A percentile compares a stretch with the other conserved stretches of the same genome.
Evolutionary conservation across 2,888 invertebrate genomes (phyloP).

Genomic region (Drosophila dives): DNA sequence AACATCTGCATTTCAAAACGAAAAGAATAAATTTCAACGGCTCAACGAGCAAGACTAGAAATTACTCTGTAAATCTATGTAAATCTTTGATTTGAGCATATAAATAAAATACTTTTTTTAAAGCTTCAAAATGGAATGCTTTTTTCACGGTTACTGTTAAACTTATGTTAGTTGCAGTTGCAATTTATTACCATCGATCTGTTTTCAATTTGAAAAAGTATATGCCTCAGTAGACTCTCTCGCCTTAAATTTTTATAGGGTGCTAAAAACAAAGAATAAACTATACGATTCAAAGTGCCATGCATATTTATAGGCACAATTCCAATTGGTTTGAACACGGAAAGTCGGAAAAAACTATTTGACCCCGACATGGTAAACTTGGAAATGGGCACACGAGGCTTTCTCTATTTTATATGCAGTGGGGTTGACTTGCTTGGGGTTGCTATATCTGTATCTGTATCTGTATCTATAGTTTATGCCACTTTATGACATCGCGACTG

Average conservation of each 20-base stretch:
- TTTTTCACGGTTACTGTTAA: not conserved
- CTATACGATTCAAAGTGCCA: constrained; percentile 38
- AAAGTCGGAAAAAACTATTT: constrained; percentile 65
- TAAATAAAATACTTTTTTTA: not conserved
- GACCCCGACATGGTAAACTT: constrained; percentile 81
- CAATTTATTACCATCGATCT: not conserved
- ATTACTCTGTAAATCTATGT: constrained; percentile 2
- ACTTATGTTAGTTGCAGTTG: not conserved
- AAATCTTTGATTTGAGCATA: no score
- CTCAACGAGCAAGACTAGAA: not conserved
- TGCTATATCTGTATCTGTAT: constrained; percentile 13
- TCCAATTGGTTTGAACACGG: constrained; percentile 69
- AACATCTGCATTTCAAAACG: constrained; percentile 5
- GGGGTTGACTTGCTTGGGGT: not conserved
- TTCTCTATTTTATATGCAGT: constrained; percentile 39
- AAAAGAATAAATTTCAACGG: not conserved
- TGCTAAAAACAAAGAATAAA: not conserved
- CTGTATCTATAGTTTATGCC: constrained; percentile 41
- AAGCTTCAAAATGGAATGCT: not conserved
- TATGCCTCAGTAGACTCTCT: not conserved
- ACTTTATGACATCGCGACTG: constrained; percentile 58
- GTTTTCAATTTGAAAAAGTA: not conserved
- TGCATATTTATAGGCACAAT: constrained; percentile 65
- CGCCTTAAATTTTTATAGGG: constrained; percentile 1
- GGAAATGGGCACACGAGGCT: constrained; percentile 69